A percentile compares a stretch with the other conserved stretches of the same genome.
Conservation (phyloP, 1,140 invertebrate genomes). For the Ylistrum balloti region DNA sequence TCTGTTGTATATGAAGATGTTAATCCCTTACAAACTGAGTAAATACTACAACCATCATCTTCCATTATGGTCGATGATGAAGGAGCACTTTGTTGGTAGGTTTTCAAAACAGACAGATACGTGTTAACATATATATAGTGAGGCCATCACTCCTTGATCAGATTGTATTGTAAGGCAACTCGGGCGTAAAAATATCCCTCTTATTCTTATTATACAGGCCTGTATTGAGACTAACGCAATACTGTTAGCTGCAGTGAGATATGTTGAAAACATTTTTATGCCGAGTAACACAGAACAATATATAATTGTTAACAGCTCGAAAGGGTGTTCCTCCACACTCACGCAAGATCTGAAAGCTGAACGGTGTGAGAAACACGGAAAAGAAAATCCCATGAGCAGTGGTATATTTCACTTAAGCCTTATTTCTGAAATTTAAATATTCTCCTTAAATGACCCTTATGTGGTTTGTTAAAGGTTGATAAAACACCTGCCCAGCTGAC, state of each 20-base stretch:
- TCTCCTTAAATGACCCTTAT: constrained; percentile 24
- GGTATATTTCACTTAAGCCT: not conserved
- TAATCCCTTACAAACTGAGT: not conserved
- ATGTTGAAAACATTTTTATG: constrained; percentile 36
- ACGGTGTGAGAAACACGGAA: constrained; percentile 1
- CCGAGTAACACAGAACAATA: not conserved
- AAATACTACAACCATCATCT: not conserved
- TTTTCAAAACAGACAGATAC: not conserved
- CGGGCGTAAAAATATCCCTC: constrained; percentile 22
- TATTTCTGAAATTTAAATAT: constrained; percentile 24
- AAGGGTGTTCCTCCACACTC: not conserved
- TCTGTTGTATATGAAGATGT: no score
- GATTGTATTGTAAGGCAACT: constrained; percentile 4
- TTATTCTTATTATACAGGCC: not conserved
- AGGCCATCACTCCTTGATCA: not conserved
- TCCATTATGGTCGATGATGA: not conserved
- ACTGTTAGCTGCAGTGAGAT: not conserved
- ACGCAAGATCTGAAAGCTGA: constrained; percentile 25
- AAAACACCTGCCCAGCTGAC: constrained; percentile 24
- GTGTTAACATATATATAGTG: not conserved
- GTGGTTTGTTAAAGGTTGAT: constrained; percentile 26
- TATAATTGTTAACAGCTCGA: not conserved
- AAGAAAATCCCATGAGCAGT: constrained; percentile 37
- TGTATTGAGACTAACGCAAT: not conserved
- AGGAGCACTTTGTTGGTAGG: not conserved